Percentiles rank a stretch among this genome's conserved stretches.
Evolutionary conservation across 1,140 invertebrate species (phyloP).

Genomic region (Luehdorfia chinensis): DNA sequence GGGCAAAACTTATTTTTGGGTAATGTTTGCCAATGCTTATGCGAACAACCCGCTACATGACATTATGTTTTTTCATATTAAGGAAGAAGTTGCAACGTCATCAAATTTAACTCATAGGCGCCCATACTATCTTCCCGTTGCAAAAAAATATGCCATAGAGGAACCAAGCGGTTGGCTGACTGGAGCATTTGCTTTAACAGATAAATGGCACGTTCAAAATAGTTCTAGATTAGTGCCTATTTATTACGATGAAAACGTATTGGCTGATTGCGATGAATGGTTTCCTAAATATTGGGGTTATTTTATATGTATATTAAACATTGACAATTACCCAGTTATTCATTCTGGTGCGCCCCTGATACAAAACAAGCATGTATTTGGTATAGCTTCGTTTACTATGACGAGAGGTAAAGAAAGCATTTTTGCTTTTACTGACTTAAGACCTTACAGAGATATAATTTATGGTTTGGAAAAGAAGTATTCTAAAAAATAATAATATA

Average conservation of each 20-base stretch:
- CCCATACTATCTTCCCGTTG: not conserved
- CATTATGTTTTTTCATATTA: too few species aligned
- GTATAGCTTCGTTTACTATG: not conserved
- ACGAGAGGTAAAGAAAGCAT: not conserved
- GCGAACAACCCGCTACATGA: too few species aligned
- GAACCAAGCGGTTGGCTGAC: not conserved
- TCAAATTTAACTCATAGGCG: not conserved
- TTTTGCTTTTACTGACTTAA: not conserved
- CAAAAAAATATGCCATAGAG: not conserved
- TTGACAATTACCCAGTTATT: not conserved
- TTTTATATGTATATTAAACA: not conserved
- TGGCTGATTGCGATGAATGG: not conserved
- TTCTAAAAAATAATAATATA: too few species aligned
- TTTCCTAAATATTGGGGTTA: not conserved
- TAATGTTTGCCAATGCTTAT: too few species aligned
- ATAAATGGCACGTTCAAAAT: not conserved
- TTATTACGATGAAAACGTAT: not conserved
- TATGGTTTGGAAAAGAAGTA: not conserved
- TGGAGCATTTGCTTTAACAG: not conserved
- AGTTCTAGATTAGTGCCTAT: not conserved
- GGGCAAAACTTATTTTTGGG: too few species aligned
- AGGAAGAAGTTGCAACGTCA: too few species aligned
- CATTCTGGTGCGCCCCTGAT: not conserved
- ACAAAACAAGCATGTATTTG: not conserved
- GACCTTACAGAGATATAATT: constrained; percentile 1